Conservation (phyloP, 2,888 invertebrate genomes). For the Pyrrhia umbra region DNA sequence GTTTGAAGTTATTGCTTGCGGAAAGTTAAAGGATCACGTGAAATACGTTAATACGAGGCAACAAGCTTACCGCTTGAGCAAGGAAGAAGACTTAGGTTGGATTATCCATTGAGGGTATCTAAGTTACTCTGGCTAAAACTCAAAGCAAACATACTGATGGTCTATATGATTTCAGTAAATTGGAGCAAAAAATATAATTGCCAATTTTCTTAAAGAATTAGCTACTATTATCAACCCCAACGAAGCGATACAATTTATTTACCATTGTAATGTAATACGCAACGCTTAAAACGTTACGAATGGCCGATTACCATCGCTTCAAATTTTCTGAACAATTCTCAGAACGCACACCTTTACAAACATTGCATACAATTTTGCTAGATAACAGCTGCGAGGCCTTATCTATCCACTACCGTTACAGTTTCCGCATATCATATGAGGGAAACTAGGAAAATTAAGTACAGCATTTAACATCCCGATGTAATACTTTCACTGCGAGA, state of each 20-base stretch:
- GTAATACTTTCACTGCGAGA: slow-evolving; percentile 68
- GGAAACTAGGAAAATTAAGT: slow-evolving; percentile 79
- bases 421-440: slow-evolving; percentile 77
- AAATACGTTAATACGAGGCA: slow-evolving; percentile 14
- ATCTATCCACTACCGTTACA: slow-evolving; percentile 69
- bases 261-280: slow-evolving; percentile 53
- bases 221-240: slow-evolving; percentile 30
- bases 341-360: slow-evolving; percentile 27
- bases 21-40: slow-evolving; percentile 29
- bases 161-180: not conserved
- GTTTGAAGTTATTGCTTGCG: not conserved
- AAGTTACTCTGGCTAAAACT: not conserved
- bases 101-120: slow-evolving; percentile 17
- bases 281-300: slow-evolving; percentile 54
- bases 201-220: slow-evolving; percentile 28
- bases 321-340: slow-evolving; percentile 39
- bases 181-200: not conserved
- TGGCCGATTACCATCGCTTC: slow-evolving; percentile 44
- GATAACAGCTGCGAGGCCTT: slow-evolving; percentile 56
- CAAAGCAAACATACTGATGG: not conserved
- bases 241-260: slow-evolving; percentile 58
- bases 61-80: slow-evolving; percentile 10
- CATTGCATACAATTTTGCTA: slow-evolving; percentile 49
- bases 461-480: slow-evolving; percentile 63
- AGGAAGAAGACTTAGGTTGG: slow-evolving; percentile 10